A percentile compares a stretch with the other conserved stretches of the same genome.
Conservation (phyloP, 2,113 vertebrate genomes). For the Ptilorrhoa leucosticta region DNA sequence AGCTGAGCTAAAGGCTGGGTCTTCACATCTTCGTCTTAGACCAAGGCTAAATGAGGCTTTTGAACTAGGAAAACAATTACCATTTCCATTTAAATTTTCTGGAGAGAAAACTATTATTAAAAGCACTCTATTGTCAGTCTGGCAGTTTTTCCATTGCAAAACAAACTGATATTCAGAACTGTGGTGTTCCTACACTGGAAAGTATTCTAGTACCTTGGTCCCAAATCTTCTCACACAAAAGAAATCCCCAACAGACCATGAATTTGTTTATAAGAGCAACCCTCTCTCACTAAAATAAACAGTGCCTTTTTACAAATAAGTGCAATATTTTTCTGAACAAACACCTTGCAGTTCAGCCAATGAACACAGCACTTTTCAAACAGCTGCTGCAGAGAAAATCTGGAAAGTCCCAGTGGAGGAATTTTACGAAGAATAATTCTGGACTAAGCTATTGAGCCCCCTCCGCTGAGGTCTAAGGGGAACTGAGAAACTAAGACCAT, state of each 20-base stretch:
- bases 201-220: not conserved
- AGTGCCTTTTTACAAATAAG: not conserved
- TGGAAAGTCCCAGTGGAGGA: not conserved
- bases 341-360: not conserved
- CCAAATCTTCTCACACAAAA: not conserved
- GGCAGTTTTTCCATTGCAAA: not conserved
- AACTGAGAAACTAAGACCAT: not conserved
- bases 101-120: not conserved
- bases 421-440: not conserved
- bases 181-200: not conserved
- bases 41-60: not conserved
- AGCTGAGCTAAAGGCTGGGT: not conserved
- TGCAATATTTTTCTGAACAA: not conserved
- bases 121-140: not conserved
- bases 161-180: not conserved
- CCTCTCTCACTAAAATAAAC: not conserved
- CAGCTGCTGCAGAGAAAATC: not conserved
- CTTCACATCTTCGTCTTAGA: not conserved
- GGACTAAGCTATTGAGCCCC: not conserved
- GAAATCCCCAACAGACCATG: not conserved
- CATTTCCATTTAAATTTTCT: not conserved
- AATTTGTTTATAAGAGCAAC: not conserved
- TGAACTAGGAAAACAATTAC: not conserved
- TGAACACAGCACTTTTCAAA: not conserved
- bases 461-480: not conserved